Base-by-base conservation (phyloP, 2,888 invertebrate species). In the Cheilosia pagana region DNA sequence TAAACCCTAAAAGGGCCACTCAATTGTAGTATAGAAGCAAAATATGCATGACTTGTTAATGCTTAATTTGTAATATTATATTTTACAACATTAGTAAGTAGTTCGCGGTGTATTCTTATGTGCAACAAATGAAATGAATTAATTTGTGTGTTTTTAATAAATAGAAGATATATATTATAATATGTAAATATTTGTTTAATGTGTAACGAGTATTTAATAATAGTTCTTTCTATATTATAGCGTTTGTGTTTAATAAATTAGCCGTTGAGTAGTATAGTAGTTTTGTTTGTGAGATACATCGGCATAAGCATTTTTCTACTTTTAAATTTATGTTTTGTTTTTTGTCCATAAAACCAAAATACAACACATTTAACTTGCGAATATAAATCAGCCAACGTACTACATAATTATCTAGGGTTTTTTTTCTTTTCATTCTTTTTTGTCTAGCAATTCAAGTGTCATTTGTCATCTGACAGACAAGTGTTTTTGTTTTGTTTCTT, bases 111-210 rank as follows among this genome's bases (percentile, higher is more conserved):
- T 50, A 43, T 60, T 21, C 55, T 59, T 55, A 77, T 77, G 83
- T 83, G 83, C 83, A 78, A 43, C 48, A 70, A 65, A 83, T 78
- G 68, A 83, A 74, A 78, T 83, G 60, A 78, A 12, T 65, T 48
- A 8, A 59, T 63, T 60, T 14, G 50, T 76, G 41, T 48, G n/a
- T n/a, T n/a, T 39, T 60, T 31, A 57, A 65, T 77, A 39, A 31
- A 63, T 62, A 35, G 45, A 45, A 45, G 31, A 31, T 65, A 60
- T 31, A 55, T 52, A 53, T 45, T 67, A 41, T 28, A 28, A 28
- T 71, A 21, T 41, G 6, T 28, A 23, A 21, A 14, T 50, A 4
- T 68, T 72, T 57, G 39, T 35, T 72, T 41, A 35, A 62, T 45
- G 65, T 77, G 65, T 77, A 82, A 82, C 82, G 78, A 78, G 78